These are phyloP conservation scores for Myotis brandtii DNA, from an alignment of 2,113 vertebrate species.

Conservation along the genomic window DNA sequence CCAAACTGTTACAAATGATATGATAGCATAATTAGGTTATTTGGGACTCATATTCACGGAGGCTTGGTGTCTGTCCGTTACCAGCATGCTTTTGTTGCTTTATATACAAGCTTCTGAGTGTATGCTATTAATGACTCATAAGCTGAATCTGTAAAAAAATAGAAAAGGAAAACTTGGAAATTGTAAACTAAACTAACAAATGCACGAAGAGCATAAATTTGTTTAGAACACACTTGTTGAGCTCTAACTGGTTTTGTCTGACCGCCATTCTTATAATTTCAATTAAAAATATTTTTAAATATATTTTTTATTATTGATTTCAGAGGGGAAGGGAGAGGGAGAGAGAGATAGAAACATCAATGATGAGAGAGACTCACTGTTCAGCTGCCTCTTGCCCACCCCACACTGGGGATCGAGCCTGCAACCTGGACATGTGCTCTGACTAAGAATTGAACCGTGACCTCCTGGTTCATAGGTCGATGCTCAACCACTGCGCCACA, in stretches of 20 bases:
- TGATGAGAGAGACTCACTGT: too few relatives aligned
- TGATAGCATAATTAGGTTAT: constrained; percentile 86
- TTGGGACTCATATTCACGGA: constrained; percentile 83
- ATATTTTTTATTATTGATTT: too few relatives aligned
- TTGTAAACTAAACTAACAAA: constrained; percentile 56
- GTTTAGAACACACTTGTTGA: neutral
- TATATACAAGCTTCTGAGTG: constrained; percentile 65
- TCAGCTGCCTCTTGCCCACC: too few relatives aligned
- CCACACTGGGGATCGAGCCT: too few relatives aligned
- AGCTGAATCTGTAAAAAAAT: constrained; percentile 63
- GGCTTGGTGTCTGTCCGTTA: constrained; percentile 85
- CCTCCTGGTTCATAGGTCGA: too few relatives aligned
- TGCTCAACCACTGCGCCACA: neutral
- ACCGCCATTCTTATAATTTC: neutral
- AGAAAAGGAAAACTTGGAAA: constrained; percentile 48
- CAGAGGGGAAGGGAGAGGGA: too few relatives aligned
- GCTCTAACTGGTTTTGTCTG: constrained; percentile 9
- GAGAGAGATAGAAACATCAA: too few relatives aligned
- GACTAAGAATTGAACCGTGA: too few relatives aligned
- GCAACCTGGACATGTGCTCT: too few relatives aligned
- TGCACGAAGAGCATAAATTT: constrained; percentile 20
- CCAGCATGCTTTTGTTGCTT: constrained; percentile 61
- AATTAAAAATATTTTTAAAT: neutral
- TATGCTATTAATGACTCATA: constrained; percentile 78
- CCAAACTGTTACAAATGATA: constrained; percentile 84